Conservation (phyloP, 2,797 vertebrate genomes). For the Sebastes umbrosus region DNA sequence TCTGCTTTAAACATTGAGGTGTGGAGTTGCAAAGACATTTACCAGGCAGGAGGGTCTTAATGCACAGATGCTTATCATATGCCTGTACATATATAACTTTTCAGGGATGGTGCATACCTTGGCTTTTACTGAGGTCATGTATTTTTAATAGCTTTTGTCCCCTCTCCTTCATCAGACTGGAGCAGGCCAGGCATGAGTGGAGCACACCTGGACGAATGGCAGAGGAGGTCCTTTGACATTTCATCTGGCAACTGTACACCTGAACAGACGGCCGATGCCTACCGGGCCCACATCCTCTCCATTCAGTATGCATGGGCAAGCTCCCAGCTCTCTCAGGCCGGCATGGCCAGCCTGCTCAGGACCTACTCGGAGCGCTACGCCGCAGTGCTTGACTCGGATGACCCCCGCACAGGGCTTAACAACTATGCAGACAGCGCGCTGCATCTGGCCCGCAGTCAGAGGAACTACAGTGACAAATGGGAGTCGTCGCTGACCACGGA, state of each 20-base stretch:
- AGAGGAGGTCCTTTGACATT: constrained; percentile 92
- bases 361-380: constrained; percentile 90
- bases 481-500: constrained; percentile 88
- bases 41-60: background rate
- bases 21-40: background rate
- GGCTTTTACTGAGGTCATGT: constrained; percentile 54
- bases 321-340: constrained; percentile 89
- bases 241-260: constrained; percentile 88
- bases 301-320: constrained; percentile 96
- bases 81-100: background rate
- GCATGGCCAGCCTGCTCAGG: constrained; percentile 87
- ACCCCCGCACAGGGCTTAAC: constrained; percentile 88
- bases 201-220: constrained; percentile 93
- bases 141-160: constrained; percentile 73
- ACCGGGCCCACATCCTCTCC: constrained; percentile 89
- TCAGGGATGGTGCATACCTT: constrained; percentile 17
- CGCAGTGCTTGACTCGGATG: constrained; percentile 91
- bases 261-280: constrained; percentile 91
- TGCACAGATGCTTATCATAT: background rate
- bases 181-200: constrained; percentile 84
- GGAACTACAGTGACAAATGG: constrained; percentile 92
- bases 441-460: constrained; percentile 89
- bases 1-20: background rate
- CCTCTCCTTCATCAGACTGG: constrained; percentile 70
- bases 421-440: constrained; percentile 92